phyloP scores from a whole-genome alignment of 2,888 invertebrate genomes.

The Pyrochroa serraticornis region DNA sequence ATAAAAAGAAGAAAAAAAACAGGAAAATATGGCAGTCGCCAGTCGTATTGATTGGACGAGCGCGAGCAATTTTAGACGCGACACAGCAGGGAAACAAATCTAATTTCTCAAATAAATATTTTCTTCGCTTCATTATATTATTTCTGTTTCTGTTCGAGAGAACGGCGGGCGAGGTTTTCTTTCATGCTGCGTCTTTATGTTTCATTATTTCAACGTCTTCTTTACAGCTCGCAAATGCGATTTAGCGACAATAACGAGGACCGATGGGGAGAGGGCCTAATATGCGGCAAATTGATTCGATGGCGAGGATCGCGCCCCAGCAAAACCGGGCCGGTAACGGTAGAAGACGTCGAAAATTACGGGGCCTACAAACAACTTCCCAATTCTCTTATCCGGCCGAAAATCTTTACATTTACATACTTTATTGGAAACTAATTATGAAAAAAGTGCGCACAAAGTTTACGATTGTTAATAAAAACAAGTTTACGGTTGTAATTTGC shows the following conservation, averaged over 20 bases:
- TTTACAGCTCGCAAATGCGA: slow-evolving; percentile 48
- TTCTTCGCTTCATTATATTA: slow-evolving; percentile 60
- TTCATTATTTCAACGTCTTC: slow-evolving; percentile 47
- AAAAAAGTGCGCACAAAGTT: too few relatives aligned
- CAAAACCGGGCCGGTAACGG: not conserved
- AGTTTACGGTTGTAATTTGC: too few relatives aligned
- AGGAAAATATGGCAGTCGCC: slow-evolving; percentile 48
- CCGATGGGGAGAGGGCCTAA: slow-evolving; percentile 3
- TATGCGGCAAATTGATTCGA: slow-evolving; percentile 1
- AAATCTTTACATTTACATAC: too few relatives aligned
- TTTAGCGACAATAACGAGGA: slow-evolving; percentile 42
- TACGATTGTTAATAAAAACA: too few relatives aligned
- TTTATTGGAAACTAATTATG: too few relatives aligned
- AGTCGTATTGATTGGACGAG: slow-evolving; percentile 52
- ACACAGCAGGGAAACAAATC: slow-evolving; percentile 58
- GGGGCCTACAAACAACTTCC: not conserved
- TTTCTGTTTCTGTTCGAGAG: slow-evolving; percentile 54
- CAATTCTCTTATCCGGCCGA: too few relatives aligned
- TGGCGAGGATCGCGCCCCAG: not conserved
- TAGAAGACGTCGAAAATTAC: not conserved
- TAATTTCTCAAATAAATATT: slow-evolving; percentile 61
- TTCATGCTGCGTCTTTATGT: slow-evolving; percentile 48
- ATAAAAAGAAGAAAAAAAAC: slow-evolving; percentile 37
- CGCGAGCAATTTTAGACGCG: slow-evolving; percentile 51
- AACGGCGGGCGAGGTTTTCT: slow-evolving; percentile 41